These are phyloP conservation scores for Cataglyphis albicans DNA, from an alignment of 2,888 invertebrate genomes.

Conservation along the genomic window DNA sequence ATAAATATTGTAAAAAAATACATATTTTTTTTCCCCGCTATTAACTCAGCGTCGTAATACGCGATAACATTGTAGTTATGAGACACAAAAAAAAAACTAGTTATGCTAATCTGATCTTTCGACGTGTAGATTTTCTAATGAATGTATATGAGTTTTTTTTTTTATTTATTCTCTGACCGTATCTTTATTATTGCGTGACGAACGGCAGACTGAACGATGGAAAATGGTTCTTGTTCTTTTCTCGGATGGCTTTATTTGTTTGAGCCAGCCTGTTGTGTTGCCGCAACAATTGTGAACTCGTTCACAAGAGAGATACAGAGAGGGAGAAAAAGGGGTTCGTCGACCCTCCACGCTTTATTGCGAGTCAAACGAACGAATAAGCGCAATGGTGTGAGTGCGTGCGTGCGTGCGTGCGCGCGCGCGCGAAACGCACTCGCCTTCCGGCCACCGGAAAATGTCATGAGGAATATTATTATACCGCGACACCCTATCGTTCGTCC, in stretches of 20 bases:
- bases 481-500: conserved; percentile 37
- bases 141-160: not conserved
- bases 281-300: conserved; percentile 40
- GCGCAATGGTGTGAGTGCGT: conserved; percentile 55
- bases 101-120: not conserved
- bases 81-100: not conserved
- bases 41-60: not conserved
- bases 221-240: conserved; percentile 31
- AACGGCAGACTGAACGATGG: conserved; percentile 33
- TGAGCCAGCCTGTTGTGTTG: conserved; percentile 37
- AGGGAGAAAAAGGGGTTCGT: conserved; percentile 70
- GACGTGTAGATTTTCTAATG: not conserved
- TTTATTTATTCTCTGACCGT: not conserved
- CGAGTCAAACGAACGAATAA: conserved; percentile 77
- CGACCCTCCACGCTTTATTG: conserved; percentile 73
- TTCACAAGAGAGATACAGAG: not conserved
- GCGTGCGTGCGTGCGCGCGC: not conserved
- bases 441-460: conserved; percentile 81
- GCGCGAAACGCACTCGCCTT: conserved; percentile 75
- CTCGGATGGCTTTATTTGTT: conserved; percentile 42
- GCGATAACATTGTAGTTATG: not conserved
- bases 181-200: conserved; percentile 35
- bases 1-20: conserved; percentile 6
- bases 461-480: conserved; percentile 74
- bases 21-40: not conserved